phyloP scores from a whole-genome alignment of 2,797 vertebrate genomes.

The Malurus splendens region DNA sequence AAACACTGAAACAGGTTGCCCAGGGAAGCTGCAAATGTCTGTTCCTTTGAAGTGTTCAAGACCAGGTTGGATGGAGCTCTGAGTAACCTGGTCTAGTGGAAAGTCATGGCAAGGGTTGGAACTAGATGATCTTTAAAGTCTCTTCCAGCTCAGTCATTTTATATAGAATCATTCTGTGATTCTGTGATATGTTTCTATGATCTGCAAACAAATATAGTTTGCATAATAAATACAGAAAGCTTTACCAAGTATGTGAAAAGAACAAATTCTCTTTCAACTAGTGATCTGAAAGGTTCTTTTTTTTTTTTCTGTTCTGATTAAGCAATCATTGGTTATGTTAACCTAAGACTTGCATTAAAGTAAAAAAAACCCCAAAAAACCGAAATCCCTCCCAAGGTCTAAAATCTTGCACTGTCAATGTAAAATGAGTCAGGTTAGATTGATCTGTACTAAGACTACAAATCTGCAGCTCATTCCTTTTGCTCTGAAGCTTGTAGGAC shows the following conservation, averaged over 20 bases:
- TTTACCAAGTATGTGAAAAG: not conserved
- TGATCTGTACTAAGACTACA: not conserved
- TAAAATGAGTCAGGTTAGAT: not conserved
- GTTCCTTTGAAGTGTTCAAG: not conserved
- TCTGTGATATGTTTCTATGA: not conserved
- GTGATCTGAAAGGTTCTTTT: not conserved
- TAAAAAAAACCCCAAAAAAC: not conserved
- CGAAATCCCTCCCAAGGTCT: not conserved
- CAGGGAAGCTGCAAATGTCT: not conserved
- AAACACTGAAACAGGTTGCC: not conserved
- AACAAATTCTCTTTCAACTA: not conserved
- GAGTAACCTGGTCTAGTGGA: not conserved
- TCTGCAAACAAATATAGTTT: not conserved
- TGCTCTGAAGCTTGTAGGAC: not conserved
- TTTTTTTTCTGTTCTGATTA: not conserved
- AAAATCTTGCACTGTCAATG: not conserved
- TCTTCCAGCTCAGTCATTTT: not conserved
- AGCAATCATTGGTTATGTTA: not conserved
- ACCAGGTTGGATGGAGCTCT: not conserved
- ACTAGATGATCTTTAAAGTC: not conserved
- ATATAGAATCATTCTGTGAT: not conserved
- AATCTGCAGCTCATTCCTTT: not conserved
- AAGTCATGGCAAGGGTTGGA: not conserved
- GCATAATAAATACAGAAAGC: not conserved
- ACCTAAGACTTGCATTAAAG: not conserved